phyloP scores from a whole-genome alignment of 2,888 invertebrate species.

The Lymantria dispar region DNA sequence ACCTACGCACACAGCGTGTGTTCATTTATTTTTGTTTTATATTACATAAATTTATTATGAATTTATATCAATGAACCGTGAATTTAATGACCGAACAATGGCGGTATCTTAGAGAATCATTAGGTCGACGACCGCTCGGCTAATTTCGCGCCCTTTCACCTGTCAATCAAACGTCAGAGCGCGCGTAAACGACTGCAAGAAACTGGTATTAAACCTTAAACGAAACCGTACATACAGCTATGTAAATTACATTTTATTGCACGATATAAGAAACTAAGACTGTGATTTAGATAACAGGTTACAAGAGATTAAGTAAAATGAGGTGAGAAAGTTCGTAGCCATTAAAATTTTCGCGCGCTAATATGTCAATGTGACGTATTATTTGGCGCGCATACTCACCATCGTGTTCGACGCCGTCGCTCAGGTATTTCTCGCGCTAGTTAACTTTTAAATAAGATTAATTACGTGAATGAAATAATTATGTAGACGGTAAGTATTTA shows the following conservation, averaged over 20 bases:
- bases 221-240: constrained; percentile 34
- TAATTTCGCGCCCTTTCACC: constrained; percentile 79
- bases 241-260: constrained; percentile 39
- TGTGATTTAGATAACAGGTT: constrained; percentile 52
- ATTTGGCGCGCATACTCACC: constrained; percentile 44
- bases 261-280: constrained; percentile 53
- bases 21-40: constrained; percentile 26
- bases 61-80: constrained; percentile 35
- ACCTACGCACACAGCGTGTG: constrained; percentile 58
- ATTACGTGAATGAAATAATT: constrained; percentile 52
- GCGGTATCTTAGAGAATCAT: constrained; percentile 29
- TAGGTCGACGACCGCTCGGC: constrained; percentile 44
- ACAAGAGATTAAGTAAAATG: constrained; percentile 44
- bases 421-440: constrained; percentile 34
- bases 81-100: constrained; percentile 45
- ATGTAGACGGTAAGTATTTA: constrained; percentile 52
- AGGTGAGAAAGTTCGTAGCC: constrained; percentile 45
- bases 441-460: constrained; percentile 50
- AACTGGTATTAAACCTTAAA: constrained; percentile 38
- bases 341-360: constrained; percentile 60
- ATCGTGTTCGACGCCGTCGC: constrained; percentile 31
- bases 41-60: constrained; percentile 17
- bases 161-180: constrained; percentile 74
- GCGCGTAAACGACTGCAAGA: constrained; percentile 55
- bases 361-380: constrained; percentile 59